phyloP scores from a whole-genome alignment of 1,140 invertebrate species.

The Watersipora subatra region DNA sequence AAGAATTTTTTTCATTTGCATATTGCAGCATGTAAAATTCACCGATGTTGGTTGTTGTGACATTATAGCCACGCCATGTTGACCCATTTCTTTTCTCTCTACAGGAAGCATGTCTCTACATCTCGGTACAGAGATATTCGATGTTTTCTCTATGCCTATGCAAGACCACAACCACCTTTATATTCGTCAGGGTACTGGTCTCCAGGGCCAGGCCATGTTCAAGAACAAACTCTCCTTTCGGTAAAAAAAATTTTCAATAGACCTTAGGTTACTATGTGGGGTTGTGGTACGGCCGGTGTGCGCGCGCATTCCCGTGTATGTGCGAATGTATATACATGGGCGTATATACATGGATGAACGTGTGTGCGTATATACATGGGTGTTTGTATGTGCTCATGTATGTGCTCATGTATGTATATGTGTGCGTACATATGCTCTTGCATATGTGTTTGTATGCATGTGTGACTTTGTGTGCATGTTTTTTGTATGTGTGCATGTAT shows the following conservation, averaged over 20 bases:
- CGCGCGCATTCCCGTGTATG: no score
- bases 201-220: conserved; percentile 94
- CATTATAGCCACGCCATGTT: neutral
- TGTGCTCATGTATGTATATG: no score
- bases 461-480: no score
- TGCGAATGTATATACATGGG: no score
- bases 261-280: neutral
- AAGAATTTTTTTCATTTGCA: conserved; percentile 5
- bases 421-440: no score
- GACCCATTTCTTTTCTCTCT: conserved; percentile 17
- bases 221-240: conserved; percentile 89
- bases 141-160: conserved; percentile 80
- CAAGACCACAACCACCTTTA: conserved; percentile 87
- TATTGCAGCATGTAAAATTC: neutral
- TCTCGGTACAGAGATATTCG: conserved; percentile 91
- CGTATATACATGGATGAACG: no score
- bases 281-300: no score
- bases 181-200: conserved; percentile 89
- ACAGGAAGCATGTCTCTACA: conserved; percentile 84
- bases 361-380: no score
- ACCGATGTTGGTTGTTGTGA: conserved; percentile 1
- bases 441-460: no score
- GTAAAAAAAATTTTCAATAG: conserved; percentile 20
- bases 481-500: no score
- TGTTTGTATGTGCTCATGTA: no score